Evolutionary conservation across 2,113 vertebrate species (phyloP).

Genomic region (Rhinolophus ferrumequinum): DNA sequence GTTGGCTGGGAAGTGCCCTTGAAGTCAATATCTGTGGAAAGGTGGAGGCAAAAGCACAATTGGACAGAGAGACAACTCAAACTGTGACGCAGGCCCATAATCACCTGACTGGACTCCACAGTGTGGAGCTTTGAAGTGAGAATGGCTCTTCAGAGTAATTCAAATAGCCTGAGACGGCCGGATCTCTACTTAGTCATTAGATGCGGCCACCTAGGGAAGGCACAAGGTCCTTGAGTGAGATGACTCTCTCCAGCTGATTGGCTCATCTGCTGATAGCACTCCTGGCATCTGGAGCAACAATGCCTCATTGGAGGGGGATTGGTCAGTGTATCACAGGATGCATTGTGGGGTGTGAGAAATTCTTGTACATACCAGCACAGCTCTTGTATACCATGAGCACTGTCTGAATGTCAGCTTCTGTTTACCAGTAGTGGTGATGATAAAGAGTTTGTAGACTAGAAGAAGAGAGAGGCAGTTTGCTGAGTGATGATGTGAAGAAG

Average conservation of each 20-base stretch:
- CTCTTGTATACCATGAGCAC: not conserved
- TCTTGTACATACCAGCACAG: not conserved
- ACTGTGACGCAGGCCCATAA: not conserved
- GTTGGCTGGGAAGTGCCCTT: not conserved
- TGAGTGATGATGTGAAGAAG: not conserved
- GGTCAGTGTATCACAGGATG: fast-evolving
- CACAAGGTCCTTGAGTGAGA: not conserved
- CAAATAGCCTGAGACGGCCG: not conserved
- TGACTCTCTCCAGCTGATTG: not conserved
- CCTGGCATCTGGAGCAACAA: not conserved
- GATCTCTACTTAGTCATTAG: not conserved
- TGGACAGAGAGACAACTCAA: not conserved
- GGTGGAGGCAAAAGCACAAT: not conserved
- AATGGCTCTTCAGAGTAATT: not conserved
- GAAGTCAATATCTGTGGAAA: not conserved
- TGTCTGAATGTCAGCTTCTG: not conserved
- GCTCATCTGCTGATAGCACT: not conserved
- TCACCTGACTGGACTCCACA: not conserved
- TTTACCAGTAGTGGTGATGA: not conserved
- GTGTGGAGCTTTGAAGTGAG: not conserved
- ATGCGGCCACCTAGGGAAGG: not conserved
- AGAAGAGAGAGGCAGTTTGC: not conserved
- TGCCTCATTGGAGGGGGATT: not conserved
- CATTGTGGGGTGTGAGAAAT: fast-evolving
- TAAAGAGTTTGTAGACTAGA: not conserved